phyloP scores from a whole-genome alignment of 2,113 vertebrate genomes.

The Thermophis baileyi region DNA sequence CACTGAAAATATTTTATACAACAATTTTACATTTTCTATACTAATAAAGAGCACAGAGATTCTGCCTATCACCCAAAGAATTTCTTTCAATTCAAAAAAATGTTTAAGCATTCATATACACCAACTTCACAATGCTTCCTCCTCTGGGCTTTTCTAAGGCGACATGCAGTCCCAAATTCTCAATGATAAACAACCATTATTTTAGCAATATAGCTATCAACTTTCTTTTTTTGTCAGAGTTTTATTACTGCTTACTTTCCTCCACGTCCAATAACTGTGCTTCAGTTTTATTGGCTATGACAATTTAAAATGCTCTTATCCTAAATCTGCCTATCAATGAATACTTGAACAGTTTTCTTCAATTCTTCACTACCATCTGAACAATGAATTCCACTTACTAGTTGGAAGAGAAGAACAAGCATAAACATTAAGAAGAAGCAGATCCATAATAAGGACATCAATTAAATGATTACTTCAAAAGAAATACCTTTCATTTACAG shows the following conservation, averaged over 20 bases:
- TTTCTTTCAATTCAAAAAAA: background rate
- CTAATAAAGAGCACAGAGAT: background rate
- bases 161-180: background rate
- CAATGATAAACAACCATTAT: background rate
- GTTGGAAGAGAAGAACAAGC: background rate
- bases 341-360: background rate
- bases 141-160: background rate
- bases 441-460: slow-evolving; percentile 5
- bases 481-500: slow-evolving; percentile 86
- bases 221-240: background rate
- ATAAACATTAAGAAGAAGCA: background rate
- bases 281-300: background rate
- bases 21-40: background rate
- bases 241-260: background rate
- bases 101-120: background rate
- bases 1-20: background rate
- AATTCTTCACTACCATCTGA: background rate
- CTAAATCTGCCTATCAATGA: background rate
- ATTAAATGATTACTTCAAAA: background rate
- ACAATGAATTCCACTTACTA: slow-evolving; percentile 4
- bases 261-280: background rate
- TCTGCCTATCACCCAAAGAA: background rate
- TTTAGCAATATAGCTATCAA: background rate
- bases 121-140: background rate
- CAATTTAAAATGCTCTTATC: background rate